Base-by-base conservation (phyloP, 2,888 invertebrate species). In the Synanthedon tipuliformis region DNA sequence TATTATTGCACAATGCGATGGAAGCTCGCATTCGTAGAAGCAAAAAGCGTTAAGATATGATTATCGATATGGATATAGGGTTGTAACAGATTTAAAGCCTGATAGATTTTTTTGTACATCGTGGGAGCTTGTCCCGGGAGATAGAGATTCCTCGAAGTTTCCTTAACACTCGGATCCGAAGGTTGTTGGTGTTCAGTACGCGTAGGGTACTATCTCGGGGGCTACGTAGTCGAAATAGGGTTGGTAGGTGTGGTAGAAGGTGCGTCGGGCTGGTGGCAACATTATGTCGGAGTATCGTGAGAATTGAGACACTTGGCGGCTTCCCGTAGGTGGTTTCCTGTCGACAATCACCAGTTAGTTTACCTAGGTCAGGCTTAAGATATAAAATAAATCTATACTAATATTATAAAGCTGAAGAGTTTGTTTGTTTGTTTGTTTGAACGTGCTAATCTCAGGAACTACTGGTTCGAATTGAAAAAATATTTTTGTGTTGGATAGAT, bases 231-330 rank as follows among this genome's bases (percentile, higher is more conserved):
- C 81, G 63, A 73, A 66, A 68, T 75, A 78, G 50, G 83, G 84
- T 63, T 75, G 79, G 70, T 75, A 78, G 50, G 83, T 84, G 63
- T 75, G 79, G 71, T 77, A 78, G 65, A 68, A 66, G 50, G 73
- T 69, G 64, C 85, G 86, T 56, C 85, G 85, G 0, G 60, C 64
- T 0, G 84, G 83, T 0, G 84, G 85, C 57, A 81, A 63, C 79
- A 86, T 81, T 56, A 76, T 75, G 66, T 86, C 87, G 5, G 87
- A 84, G 75, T 87, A 87, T 64, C 86, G 86, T 1, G 82, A 82
- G 77, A 87, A 87, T 62, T 87, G 86, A 1, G 81, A 81, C 53
- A 82, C 72, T 57, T 84, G 85, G 52, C 86, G 85, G 57, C 84
- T 84, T 48, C 82, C 84, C 3, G 75, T 66, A 52, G 73, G 76